phyloP scores from a whole-genome alignment of 2,797 vertebrate species.

The Choloepus didactylus region DNA sequence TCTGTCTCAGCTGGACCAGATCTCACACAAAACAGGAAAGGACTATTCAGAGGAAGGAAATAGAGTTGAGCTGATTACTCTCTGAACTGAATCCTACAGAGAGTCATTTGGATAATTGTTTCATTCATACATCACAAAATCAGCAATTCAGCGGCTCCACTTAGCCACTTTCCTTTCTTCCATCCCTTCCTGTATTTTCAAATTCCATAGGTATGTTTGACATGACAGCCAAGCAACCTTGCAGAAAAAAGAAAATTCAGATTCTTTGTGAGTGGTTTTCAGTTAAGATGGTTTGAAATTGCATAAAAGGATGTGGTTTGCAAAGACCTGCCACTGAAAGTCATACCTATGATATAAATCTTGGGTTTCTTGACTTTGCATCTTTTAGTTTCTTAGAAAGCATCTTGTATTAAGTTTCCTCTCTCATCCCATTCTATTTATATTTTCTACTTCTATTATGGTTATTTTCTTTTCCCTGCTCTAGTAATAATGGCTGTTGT shows the following conservation, averaged over 20 bases:
- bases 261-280: neutral
- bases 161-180: neutral
- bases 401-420: neutral
- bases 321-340: neutral
- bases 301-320: neutral
- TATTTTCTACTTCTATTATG: neutral
- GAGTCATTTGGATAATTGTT: constrained; percentile 51
- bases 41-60: neutral
- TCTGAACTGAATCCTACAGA: constrained; percentile 6
- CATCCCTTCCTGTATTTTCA: constrained; percentile 1
- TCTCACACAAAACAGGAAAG: constrained; percentile 37
- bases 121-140: constrained; percentile 14
- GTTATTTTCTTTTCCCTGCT: neutral
- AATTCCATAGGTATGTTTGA: neutral
- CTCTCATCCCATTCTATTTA: neutral
- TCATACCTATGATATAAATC: neutral
- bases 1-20: neutral
- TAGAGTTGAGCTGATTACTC: neutral
- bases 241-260: neutral
- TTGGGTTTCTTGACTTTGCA: neutral
- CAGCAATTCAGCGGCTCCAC: neutral
- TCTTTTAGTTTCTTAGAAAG: neutral
- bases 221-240: neutral
- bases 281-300: neutral
- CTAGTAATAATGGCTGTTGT: neutral